Conservation (phyloP, 2,888 invertebrate species). For the Sinohyriopsis cumingii region DNA sequence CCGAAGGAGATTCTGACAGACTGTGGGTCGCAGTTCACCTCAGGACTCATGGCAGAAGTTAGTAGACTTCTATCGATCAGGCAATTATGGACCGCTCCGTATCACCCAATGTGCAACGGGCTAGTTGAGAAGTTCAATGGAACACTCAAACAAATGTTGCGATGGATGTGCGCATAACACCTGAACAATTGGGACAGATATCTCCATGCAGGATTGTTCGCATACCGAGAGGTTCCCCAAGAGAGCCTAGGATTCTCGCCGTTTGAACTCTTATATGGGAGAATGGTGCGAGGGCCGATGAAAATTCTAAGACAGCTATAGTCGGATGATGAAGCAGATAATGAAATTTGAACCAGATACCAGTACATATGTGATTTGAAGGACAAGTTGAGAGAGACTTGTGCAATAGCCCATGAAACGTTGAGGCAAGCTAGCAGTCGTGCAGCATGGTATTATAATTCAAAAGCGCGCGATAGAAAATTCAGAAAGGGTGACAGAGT, state of each 20-base stretch:
- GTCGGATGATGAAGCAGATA: too few relatives aligned
- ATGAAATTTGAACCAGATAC: too few relatives aligned
- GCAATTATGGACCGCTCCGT: conserved; percentile 27
- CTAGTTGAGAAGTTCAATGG: conserved; percentile 40
- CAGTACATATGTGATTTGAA: too few relatives aligned
- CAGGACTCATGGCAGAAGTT: conserved; percentile 35
- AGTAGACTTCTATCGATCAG: conserved; percentile 23
- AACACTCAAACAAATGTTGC: conserved; percentile 35
- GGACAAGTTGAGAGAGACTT: too few relatives aligned
- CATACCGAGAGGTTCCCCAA: conserved; percentile 35
- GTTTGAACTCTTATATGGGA: conserved; percentile 14
- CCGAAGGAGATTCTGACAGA: conserved; percentile 28
- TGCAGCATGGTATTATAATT: too few relatives aligned
- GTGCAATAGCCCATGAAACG: too few relatives aligned
- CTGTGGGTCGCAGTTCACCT: conserved; percentile 36
- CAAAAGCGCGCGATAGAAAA: too few relatives aligned
- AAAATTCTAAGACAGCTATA: too few relatives aligned
- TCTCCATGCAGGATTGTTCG: conserved; percentile 29
- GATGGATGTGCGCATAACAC: conserved; percentile 21
- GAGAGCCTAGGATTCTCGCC: conserved; percentile 30
- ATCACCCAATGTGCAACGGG: conserved; percentile 37
- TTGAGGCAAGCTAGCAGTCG: too few relatives aligned
- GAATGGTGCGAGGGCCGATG: background rate
- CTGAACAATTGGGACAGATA: conserved; percentile 42
- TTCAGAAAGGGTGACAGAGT: too few relatives aligned